Conservation (phyloP, 2,797 vertebrate genomes). For the Smutsia gigantea region DNA sequence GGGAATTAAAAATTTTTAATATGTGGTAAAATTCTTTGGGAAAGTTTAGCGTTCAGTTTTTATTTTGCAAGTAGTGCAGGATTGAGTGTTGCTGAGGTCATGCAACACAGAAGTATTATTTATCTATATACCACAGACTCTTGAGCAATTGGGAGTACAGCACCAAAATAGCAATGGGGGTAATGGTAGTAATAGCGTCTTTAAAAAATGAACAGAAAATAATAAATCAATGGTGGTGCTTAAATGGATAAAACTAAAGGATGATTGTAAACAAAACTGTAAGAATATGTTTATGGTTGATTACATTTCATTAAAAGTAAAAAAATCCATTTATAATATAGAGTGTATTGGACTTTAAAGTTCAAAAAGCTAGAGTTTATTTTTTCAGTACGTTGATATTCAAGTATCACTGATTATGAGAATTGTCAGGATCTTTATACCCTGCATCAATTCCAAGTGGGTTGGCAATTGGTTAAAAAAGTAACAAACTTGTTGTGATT, state of each 20-base stretch:
- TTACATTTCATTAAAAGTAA: constrained; percentile 3
- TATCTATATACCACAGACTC: not conserved
- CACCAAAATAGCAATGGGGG: not conserved
- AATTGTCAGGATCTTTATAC: not conserved
- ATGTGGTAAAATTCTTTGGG: not conserved
- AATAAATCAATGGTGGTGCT: not conserved
- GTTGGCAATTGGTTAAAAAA: not conserved
- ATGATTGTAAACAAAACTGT: not conserved
- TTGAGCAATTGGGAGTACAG: not conserved
- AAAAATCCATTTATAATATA: not conserved
- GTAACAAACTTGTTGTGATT: not conserved
- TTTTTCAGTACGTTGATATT: not conserved
- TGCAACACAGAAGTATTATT: not conserved
- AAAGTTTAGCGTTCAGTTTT: not conserved
- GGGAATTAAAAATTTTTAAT: not conserved
- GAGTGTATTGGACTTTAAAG: not conserved
- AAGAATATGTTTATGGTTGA: not conserved
- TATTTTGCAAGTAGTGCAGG: not conserved
- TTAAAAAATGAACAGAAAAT: not conserved
- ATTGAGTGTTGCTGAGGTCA: not conserved
- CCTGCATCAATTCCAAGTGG: not conserved
- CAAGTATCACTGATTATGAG: not conserved
- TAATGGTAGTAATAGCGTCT: not conserved
- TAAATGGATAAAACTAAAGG: not conserved
- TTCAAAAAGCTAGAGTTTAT: not conserved